Evolutionary conservation across 2,113 vertebrate species (phyloP), one percentile per base, ranked within the genome.

Genomic region (Tachuris rubrigastra): DNA sequence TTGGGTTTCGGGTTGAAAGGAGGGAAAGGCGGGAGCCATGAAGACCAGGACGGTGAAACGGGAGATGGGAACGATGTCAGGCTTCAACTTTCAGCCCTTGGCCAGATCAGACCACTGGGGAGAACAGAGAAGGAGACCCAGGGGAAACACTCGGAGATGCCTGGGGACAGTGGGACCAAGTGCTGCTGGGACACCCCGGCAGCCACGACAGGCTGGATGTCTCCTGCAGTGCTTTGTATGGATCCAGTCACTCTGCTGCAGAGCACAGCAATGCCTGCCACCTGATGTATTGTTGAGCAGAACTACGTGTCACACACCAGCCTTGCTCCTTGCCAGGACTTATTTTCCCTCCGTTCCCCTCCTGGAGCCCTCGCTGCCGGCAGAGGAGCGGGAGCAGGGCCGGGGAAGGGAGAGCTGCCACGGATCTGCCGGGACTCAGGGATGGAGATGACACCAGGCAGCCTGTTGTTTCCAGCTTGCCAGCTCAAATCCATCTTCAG

Each of bases 301-400:
- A 87, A 74, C 77, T 65, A 5, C 58, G 80, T 68, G 93, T 60
- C 93, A 86, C 35, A 5, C 37, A 22, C 41, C 89, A 93, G 93
- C 90, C 87, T n/a, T 52, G 56, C 75, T 81, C 68, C 89, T 42
- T 53, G 81, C 76, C 95, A 96, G 67, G 49, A 83, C 41, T 86
- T 22, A 0, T 62, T 28, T 35, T 5, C 7, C 12, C 10, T 62
- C 6, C 35, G 44, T 46, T 41, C 14, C 63, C 39, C 41, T 59
- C 22, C 42, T 5, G 27, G 66, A 94, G 59, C 72, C 65, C 33
- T 88, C 0, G 16, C 56, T 55, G 59, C 31, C 2, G 0, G 80
- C 42, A 56, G 30, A 84, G 84, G 47, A 92, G 39, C 69, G 5
- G 41, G 67, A 73, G 33, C 27, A 2, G 73, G 62, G 63, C 53